Evolutionary conservation across 2,888 invertebrate genomes (phyloP).

Genomic region (Tenthredo amoena): DNA sequence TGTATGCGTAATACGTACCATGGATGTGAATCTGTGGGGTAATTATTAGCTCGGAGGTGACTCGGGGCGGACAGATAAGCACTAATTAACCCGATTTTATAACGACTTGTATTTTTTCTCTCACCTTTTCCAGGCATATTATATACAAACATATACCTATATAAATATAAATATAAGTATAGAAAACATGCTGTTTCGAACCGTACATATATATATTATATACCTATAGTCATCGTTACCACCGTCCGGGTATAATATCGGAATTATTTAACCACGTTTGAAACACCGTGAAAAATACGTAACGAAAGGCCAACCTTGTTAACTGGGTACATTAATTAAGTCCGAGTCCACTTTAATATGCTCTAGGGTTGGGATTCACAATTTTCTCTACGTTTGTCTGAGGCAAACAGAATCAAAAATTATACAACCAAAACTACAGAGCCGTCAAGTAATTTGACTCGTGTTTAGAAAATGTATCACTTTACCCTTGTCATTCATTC

Average conservation of each 20-base stretch:
- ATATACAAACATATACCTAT: background rate
- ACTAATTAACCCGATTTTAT: conserved; percentile 36
- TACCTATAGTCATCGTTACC: too few relatives aligned
- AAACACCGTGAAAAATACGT: background rate
- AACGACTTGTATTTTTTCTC: conserved; percentile 15
- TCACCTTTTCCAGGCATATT: background rate
- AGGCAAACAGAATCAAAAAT: conserved; percentile 13
- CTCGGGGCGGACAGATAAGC: conserved; percentile 15
- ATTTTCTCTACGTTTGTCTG: background rate
- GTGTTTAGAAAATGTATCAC: background rate
- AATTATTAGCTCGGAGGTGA: conserved; percentile 35
- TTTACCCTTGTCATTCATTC: background rate
- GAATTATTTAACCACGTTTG: conserved; percentile 13
- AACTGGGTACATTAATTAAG: conserved; percentile 47
- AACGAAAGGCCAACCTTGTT: conserved; percentile 19
- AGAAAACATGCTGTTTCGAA: background rate
- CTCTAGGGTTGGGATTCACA: conserved; percentile 28
- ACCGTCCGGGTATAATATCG: background rate
- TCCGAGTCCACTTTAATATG: conserved; percentile 10
- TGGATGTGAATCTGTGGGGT: background rate
- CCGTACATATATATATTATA: background rate
- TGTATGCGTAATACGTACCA: background rate
- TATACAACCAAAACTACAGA: conserved; percentile 3
- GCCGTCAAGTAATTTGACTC: background rate
- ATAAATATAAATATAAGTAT: background rate